These are phyloP conservation scores for Nemoura dubitans DNA, from an alignment of 2,888 invertebrate species.

Conservation along the genomic window DNA sequence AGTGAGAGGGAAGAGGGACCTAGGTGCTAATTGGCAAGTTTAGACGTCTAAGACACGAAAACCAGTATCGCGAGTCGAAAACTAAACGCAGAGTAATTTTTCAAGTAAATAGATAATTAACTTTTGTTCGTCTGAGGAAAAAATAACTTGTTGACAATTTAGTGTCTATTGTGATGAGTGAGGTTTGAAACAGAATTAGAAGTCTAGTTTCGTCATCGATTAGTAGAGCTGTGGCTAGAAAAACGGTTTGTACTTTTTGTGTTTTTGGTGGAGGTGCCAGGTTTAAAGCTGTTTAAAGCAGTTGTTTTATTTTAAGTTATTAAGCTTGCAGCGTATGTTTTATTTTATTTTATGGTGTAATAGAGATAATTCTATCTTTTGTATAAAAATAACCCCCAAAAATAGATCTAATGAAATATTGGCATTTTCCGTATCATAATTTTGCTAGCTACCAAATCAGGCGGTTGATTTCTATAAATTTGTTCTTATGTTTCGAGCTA, in stretches of 20 bases:
- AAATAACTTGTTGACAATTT: slow-evolving; percentile 33
- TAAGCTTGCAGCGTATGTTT: not conserved
- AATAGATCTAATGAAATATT: too few relatives aligned
- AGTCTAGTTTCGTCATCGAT: not conserved
- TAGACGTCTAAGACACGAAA: slow-evolving; percentile 26
- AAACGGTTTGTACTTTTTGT: not conserved
- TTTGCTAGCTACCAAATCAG: too few relatives aligned
- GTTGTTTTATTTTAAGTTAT: not conserved
- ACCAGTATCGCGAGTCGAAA: not conserved
- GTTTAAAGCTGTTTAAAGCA: not conserved
- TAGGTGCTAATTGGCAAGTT: slow-evolving; percentile 40
- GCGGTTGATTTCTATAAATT: too few relatives aligned
- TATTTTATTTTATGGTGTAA: too few relatives aligned
- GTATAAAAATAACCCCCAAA: too few relatives aligned
- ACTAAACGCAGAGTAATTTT: slow-evolving; percentile 37
- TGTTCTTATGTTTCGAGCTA: too few relatives aligned
- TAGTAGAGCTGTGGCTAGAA: not conserved
- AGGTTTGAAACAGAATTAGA: slow-evolving; percentile 13
- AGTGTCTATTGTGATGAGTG: not conserved
- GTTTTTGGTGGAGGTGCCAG: not conserved
- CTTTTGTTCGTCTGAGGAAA: not conserved
- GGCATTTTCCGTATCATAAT: too few relatives aligned
- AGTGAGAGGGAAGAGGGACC: not conserved
- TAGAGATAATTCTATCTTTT: too few relatives aligned
- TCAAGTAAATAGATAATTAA: slow-evolving; percentile 36